Conservation (phyloP, 2,113 vertebrate genomes). For the Deroptyus accipitrinus region DNA sequence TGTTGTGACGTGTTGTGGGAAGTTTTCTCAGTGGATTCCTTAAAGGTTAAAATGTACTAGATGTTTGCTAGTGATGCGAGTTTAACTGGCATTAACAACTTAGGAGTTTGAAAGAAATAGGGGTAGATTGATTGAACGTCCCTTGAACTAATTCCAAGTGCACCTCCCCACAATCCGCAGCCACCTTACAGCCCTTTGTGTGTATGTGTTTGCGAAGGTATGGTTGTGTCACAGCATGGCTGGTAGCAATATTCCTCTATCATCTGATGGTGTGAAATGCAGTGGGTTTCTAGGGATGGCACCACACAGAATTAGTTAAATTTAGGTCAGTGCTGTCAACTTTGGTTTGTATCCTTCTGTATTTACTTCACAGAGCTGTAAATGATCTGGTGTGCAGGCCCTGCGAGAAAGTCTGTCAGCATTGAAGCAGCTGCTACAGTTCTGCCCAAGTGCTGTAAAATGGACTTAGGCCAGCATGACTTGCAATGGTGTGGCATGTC, state of each 20-base stretch:
- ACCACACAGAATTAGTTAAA: background rate
- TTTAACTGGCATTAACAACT: background rate
- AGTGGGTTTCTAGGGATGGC: background rate
- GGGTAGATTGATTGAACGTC: background rate
- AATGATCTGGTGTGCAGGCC: background rate
- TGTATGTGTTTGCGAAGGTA: no score
- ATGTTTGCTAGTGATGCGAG: background rate
- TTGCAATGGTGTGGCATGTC: fast-evolving
- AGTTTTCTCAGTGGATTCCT: background rate
- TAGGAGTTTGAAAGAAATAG: background rate
- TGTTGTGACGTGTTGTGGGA: background rate
- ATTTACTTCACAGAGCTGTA: background rate
- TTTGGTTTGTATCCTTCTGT: background rate
- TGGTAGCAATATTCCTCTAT: background rate
- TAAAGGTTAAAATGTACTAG: background rate
- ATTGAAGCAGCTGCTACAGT: background rate
- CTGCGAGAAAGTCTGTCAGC: background rate
- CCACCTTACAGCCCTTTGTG: background rate
- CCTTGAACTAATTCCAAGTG: background rate
- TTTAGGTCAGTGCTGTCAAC: background rate
- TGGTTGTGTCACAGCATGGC: background rate
- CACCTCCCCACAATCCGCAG: background rate
- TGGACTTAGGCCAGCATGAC: background rate
- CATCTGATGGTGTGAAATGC: background rate
- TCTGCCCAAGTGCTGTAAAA: background rate